phyloP scores from a whole-genome alignment of 2,888 invertebrate genomes.

The Campoplex capitator region DNA sequence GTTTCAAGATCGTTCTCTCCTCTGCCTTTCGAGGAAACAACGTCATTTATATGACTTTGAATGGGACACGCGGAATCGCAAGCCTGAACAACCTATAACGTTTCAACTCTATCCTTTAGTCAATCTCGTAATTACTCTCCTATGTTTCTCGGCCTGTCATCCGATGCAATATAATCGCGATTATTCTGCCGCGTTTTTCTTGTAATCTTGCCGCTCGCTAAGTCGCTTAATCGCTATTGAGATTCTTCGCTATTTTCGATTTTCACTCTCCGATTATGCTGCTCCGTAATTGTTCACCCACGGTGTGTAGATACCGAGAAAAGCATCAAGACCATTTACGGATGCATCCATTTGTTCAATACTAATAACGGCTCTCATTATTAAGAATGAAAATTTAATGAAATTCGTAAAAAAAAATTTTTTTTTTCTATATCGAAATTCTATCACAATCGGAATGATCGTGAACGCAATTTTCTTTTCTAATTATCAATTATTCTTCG shows the following conservation, averaged over 20 bases:
- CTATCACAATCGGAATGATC: background rate
- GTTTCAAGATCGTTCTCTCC: background rate
- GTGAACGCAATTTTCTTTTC: background rate
- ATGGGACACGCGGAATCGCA: background rate
- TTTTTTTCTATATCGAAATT: background rate
- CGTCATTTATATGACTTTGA: background rate
- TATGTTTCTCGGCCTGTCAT: slow-evolving; percentile 28
- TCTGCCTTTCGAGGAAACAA: slow-evolving; percentile 34
- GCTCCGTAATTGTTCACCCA: slow-evolving; percentile 47
- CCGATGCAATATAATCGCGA: slow-evolving; percentile 64
- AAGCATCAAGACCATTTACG: slow-evolving; percentile 6
- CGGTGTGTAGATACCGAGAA: slow-evolving; percentile 8
- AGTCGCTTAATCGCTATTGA: slow-evolving; percentile 47
- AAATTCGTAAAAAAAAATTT: background rate
- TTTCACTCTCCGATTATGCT: slow-evolving; percentile 38
- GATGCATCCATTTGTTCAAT: background rate
- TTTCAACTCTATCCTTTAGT: slow-evolving; percentile 36
- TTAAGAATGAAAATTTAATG: background rate
- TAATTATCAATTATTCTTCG: slow-evolving; percentile 6
- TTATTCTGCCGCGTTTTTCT: slow-evolving; percentile 44
- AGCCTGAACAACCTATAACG: slow-evolving; percentile 44
- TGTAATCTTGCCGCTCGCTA: slow-evolving; percentile 24
- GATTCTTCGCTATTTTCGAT: slow-evolving; percentile 58
- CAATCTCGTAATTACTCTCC: slow-evolving; percentile 57
- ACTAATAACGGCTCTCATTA: background rate